A percentile compares a stretch with the other conserved stretches of the same genome.
phyloP scores from a whole-genome alignment of 1,140 invertebrate species.

The Drosophila prosaltans region DNA sequence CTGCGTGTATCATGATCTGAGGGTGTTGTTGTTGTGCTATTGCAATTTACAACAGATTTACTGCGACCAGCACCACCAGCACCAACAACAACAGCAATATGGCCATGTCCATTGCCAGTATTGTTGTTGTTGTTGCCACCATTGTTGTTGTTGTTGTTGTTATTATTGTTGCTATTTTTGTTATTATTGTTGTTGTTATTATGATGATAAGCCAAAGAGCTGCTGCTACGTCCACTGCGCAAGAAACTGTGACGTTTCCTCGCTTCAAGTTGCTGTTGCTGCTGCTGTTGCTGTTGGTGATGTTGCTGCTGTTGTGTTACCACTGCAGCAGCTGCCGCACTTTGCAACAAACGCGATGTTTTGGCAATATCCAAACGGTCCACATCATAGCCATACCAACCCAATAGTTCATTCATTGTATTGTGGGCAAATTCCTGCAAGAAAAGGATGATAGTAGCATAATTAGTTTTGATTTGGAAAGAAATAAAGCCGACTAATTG shows the following conservation, averaged over 20 bases:
- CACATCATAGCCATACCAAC: constrained; percentile 93
- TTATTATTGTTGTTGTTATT: background rate
- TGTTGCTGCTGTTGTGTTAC: constrained; percentile 69
- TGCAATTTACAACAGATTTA: constrained; percentile 31
- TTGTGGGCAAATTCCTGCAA: constrained; percentile 93
- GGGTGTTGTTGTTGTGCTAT: constrained; percentile 70
- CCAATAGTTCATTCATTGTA: constrained; percentile 94
- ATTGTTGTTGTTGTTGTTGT: constrained; percentile 56
- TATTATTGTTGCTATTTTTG: constrained; percentile 33
- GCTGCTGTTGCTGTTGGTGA: constrained; percentile 55
- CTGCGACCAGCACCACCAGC: background rate
- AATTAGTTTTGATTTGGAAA: too few species aligned
- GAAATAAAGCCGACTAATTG: too few species aligned
- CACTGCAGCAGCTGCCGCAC: constrained; percentile 69
- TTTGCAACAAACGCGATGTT: constrained; percentile 72
- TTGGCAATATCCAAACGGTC: constrained; percentile 83
- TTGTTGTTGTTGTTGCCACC: constrained; percentile 45
- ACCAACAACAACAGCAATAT: constrained; percentile 1
- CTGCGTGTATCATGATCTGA: constrained; percentile 80
- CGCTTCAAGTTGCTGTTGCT: constrained; percentile 43
- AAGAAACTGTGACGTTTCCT: constrained; percentile 46
- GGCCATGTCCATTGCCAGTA: constrained; percentile 21
- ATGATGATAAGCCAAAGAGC: constrained; percentile 43
- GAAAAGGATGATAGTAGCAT: too few species aligned
- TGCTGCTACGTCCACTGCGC: constrained; percentile 55